Percentiles rank a stretch among this genome's conserved stretches.
phyloP scores from a whole-genome alignment of 2,797 vertebrate genomes.

The Serranus cabrilla region DNA sequence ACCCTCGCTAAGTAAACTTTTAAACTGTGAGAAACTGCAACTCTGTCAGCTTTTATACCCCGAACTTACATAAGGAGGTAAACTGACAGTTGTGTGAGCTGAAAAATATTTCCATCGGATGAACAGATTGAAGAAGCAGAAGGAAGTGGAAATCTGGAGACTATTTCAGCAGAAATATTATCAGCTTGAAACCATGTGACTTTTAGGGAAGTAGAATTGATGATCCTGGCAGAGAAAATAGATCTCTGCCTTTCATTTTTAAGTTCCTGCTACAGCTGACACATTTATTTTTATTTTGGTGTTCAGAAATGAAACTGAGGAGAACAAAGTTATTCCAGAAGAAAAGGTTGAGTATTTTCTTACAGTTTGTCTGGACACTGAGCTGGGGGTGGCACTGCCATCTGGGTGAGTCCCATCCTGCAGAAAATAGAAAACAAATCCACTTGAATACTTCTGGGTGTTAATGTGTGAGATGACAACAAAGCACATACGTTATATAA shows the following conservation, averaged over 20 bases:
- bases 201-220: constrained; percentile 54
- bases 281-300: constrained; percentile 19
- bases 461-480: constrained; percentile 14
- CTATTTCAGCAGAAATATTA: constrained; percentile 11
- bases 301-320: not conserved
- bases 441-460: not conserved
- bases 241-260: constrained; percentile 28
- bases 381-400: constrained; percentile 29
- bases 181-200: constrained; percentile 27
- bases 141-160: constrained; percentile 32
- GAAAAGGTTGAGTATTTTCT: constrained; percentile 30
- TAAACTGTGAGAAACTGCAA: constrained; percentile 49
- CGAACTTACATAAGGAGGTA: not conserved
- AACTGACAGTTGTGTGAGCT: constrained; percentile 11
- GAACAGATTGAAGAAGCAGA: constrained; percentile 14
- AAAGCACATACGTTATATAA: constrained; percentile 40
- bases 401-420: constrained; percentile 76
- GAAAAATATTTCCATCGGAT: constrained; percentile 29
- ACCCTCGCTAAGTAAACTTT: constrained; percentile 30
- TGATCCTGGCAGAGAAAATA: not conserved
- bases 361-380: constrained; percentile 73
- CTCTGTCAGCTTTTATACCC: constrained; percentile 22
- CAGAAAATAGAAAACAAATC: constrained; percentile 30
- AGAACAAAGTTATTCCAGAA: not conserved
- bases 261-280: constrained; percentile 9